phyloP scores from a whole-genome alignment of 1,140 invertebrate species.

The Formica exsecta region DNA sequence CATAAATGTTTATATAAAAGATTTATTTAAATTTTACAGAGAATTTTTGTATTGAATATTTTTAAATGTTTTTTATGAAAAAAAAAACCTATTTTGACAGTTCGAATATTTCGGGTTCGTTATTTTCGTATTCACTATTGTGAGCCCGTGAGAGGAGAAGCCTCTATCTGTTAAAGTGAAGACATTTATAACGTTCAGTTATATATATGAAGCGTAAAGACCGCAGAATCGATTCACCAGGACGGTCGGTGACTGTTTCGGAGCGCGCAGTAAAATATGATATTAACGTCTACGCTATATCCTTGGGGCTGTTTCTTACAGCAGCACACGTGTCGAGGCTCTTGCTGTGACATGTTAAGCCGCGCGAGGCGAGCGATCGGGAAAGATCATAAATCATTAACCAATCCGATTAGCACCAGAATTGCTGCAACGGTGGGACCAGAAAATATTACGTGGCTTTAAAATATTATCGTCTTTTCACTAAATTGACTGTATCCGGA shows the following conservation, averaged over 20 bases:
- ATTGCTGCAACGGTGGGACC: neutral
- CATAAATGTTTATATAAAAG: conserved; percentile 14
- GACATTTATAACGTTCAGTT: neutral
- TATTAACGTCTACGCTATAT: conserved; percentile 67
- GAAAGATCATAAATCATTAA: conserved; percentile 51
- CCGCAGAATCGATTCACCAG: conserved; percentile 20
- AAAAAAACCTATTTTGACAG: no score
- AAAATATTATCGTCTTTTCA: conserved; percentile 11
- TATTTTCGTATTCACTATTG: no score
- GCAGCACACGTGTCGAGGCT: conserved; percentile 1
- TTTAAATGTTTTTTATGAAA: neutral
- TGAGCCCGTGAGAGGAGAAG: no score
- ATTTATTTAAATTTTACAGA: neutral
- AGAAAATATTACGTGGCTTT: conserved; percentile 1
- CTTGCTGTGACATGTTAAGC: conserved; percentile 8
- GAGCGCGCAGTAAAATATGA: conserved; percentile 71
- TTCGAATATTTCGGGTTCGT: no score
- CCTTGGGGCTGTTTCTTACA: conserved; percentile 36
- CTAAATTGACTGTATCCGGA: conserved; percentile 27
- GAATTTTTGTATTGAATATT: neutral
- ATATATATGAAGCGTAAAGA: conserved; percentile 26
- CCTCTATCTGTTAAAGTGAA: neutral
- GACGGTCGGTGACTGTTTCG: conserved; percentile 61
- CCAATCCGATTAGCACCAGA: conserved; percentile 31
- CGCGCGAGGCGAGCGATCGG: neutral